Evolutionary conservation across 2,797 vertebrate genomes (phyloP), one percentile per base, ranked within the genome.

Genomic region (Myotis myotis): DNA sequence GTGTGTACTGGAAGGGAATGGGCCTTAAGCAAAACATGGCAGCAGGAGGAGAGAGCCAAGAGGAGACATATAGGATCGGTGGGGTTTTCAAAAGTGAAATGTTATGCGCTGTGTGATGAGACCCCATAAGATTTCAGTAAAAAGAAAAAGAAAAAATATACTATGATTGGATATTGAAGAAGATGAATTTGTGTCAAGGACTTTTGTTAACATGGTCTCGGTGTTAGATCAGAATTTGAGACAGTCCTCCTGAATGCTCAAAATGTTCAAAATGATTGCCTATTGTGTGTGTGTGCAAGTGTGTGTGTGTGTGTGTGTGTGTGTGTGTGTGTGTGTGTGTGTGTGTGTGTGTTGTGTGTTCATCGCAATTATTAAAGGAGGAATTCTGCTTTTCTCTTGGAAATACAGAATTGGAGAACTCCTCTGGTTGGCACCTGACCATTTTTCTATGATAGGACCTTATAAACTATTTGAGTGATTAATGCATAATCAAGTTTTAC

Each of bases 371-470:
- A 70, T 53, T 80, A 78, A 95, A 41, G 62, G 17, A 49, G 6
- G 22, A 5, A 5, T 74, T 41, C 20, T 13, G 28, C n/a, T 90
- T 96, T 71, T 93, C 20, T 89, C 80, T 66, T 55, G 44, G 13
- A 93, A 82, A 93, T 51, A 72, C 3, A 68, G n/a, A 30, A n/a
- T 75, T 86, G 86, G 72, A 87, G 72, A 74, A 83, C 22, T 76
- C 57, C 28, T 79, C 41, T 94, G 23, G 41, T 64, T 79, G 86
- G 81, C 25, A 78, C 51, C 28, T 93, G n/a, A 91, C 25, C 28
- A 86, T 5, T 2, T 78, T n/a, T 64, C 30, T 64, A n/a, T 17
- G 30, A n/a, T 64, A 64, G 23, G n/a, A 62, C 5, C 47, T 89
- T 74, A 84, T 36, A n/a, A 80, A 44, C 30, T 74, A 1, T 51